These are phyloP conservation scores for Noctua comes DNA, from an alignment of 2,888 invertebrate species.

Conservation along the genomic window DNA sequence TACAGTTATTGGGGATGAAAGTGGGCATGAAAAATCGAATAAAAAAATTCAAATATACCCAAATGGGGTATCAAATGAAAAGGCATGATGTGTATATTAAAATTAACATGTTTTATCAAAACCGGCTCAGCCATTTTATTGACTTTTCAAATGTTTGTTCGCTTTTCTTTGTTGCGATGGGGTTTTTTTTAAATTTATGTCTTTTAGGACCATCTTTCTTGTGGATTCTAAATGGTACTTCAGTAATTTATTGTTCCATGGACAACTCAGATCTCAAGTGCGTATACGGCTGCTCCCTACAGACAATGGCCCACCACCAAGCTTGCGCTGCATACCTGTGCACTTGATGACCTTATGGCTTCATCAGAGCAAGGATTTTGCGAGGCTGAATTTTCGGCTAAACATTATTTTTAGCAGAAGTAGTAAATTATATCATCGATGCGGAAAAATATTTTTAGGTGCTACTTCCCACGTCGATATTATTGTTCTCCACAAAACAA, in stretches of 20 bases:
- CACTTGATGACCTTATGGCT: too few species aligned
- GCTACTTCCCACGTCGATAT: neutral
- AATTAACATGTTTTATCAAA: too few species aligned
- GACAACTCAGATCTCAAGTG: neutral
- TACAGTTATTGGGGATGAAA: too few species aligned
- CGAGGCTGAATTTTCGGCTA: neutral
- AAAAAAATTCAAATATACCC: too few species aligned
- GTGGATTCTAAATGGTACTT: neutral
- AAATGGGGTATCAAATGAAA: too few species aligned
- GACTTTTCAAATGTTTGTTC: too few species aligned
- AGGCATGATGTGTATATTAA: too few species aligned
- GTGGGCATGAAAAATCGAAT: too few species aligned
- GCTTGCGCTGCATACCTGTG: too few species aligned
- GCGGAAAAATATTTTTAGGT: neutral
- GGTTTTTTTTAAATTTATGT: too few species aligned
- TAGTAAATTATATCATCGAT: neutral
- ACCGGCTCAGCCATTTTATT: too few species aligned
- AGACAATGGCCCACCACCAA: neutral
- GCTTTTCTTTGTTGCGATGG: too few species aligned
- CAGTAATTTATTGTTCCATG: neutral
- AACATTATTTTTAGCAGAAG: neutral
- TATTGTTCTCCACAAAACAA: conserved; percentile 15
- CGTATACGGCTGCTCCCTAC: neutral
- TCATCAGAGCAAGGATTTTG: neutral
- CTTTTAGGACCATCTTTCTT: neutral